Evolutionary conservation across 92 coral and sea anemone species (phyloP).

Genomic region (Porites divaricata): DNA sequence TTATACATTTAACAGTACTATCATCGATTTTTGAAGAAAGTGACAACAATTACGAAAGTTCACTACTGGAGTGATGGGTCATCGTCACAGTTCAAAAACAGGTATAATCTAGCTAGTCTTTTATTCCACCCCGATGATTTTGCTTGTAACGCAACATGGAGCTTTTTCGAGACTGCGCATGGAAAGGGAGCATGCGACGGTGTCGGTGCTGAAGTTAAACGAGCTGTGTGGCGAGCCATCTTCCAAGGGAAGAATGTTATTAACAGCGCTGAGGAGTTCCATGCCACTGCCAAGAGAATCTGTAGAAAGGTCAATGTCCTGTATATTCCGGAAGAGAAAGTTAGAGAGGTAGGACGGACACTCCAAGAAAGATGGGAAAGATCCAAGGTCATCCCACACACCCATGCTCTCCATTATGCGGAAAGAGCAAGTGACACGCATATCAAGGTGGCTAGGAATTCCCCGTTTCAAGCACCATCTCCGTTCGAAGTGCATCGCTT

Average conservation of each 20-base stretch:
- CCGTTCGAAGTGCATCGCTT: conserved; percentile 15
- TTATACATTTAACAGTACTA: too few relatives aligned
- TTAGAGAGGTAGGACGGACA: conserved; percentile 28
- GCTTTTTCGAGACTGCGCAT: conserved; percentile 64
- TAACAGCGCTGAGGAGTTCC: conserved; percentile 44
- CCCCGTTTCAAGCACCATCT: conserved; percentile 23
- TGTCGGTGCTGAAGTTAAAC: conserved; percentile 54
- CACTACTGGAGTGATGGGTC: too few relatives aligned
- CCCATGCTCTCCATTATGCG: conserved; percentile 28
- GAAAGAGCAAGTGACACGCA: conserved; percentile 15
- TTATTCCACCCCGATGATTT: conserved; percentile 50
- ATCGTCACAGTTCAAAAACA: too few relatives aligned
- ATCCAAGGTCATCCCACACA: conserved; percentile 15
- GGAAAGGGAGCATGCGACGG: conserved; percentile 66
- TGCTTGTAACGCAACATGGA: conserved; percentile 52
- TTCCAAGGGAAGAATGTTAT: conserved; percentile 44
- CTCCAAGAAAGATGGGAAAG: conserved; percentile 42
- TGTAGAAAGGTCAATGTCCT: conserved; percentile 28
- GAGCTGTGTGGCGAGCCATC: conserved; percentile 60
- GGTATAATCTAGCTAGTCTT: too few relatives aligned
- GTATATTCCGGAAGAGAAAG: conserved; percentile 23
- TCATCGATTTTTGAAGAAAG: too few relatives aligned
- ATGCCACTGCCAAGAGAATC: conserved; percentile 21
- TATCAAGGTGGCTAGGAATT: conserved; percentile 34
- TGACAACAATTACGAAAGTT: too few relatives aligned